Evolutionary conservation across 2,888 invertebrate genomes (phyloP).

Genomic region (Trilocha varians): DNA sequence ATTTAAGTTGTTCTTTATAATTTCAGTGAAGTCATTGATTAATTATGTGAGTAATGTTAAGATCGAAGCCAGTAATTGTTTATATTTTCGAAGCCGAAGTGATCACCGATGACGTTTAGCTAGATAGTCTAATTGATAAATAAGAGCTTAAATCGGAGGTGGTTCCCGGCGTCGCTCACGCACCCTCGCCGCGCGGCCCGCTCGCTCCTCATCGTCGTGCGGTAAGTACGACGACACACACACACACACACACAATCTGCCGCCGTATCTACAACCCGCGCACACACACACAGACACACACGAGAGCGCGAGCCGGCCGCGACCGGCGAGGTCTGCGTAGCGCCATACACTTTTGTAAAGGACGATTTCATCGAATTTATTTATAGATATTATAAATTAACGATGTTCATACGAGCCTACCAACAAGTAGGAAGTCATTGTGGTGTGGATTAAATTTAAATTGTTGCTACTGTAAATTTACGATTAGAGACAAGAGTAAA

Average conservation of each 20-base stretch:
- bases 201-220: slow-evolving; percentile 26
- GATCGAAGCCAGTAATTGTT: slow-evolving; percentile 62
- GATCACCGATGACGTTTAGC: slow-evolving; percentile 50
- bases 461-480: slow-evolving; percentile 69
- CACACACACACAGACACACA: slow-evolving; percentile 17
- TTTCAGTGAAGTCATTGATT: slow-evolving; percentile 59
- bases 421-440: slow-evolving; percentile 54
- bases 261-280: slow-evolving; percentile 17
- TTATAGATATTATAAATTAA: slow-evolving; percentile 69
- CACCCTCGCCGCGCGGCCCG: slow-evolving; percentile 31
- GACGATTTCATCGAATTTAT: slow-evolving; percentile 73
- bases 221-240: slow-evolving; percentile 38
- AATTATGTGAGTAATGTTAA: slow-evolving; percentile 58
- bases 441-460: slow-evolving; percentile 66
- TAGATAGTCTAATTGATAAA: slow-evolving; percentile 63
- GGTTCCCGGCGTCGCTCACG: slow-evolving; percentile 39
- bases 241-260: slow-evolving; percentile 20
- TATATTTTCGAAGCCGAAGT: slow-evolving; percentile 47
- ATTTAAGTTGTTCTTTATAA: slow-evolving; percentile 50
- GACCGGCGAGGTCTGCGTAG: slow-evolving; percentile 35
- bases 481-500: slow-evolving; percentile 60
- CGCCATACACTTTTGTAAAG: slow-evolving; percentile 49
- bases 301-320: slow-evolving; percentile 19
- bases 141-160: slow-evolving; percentile 56
- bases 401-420: slow-evolving; percentile 57